Evolutionary conservation across 2,888 invertebrate species (phyloP), one percentile per base, ranked within the genome.

Genomic region (Gordius sp.): DNA sequence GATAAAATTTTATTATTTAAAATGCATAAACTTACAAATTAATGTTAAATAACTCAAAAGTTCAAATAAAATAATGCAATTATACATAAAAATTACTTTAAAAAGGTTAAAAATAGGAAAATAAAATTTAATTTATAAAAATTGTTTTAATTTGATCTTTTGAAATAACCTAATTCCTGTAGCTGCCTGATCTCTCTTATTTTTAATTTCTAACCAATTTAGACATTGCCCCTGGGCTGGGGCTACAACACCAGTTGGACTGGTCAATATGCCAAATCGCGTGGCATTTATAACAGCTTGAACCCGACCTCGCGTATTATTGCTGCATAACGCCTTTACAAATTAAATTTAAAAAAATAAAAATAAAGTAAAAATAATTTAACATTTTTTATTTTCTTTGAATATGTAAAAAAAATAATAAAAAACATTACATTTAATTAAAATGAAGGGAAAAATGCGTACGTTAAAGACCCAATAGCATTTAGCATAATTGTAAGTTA

Each of bases 391-490:
- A n/a, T n/a, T n/a, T n/a, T n/a, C n/a, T n/a, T n/a, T n/a, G n/a
- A n/a, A n/a, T n/a, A n/a, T n/a, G n/a, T n/a, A n/a, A n/a, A n/a
- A n/a, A n/a, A n/a, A 33, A 13, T 33, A 33, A 33, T 33, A 33
- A 13, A 8, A 33, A 33, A 13, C 39, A 33, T 13, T 13, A 33
- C n/a, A 13, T 33, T 33, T 13, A 8, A 33, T 33, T 13, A 33
- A 33, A 13, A 33, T 33, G 8, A 33, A 13, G 8, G n/a, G n/a
- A 33, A 33, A 33, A 13, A 33, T 33, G 39, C n/a, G 47, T 47
- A 47, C 47, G 20, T 47, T 47, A 47, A 47, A 47, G 47, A 47
- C 47, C 47, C 47, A 47, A 47, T 47, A 47, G 20, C 47, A 47
- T 20, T 47, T 47, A 20, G 16, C 47, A 13, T 18, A 47, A 18